Conservation (phyloP, 2,797 vertebrate species). For the Otolemur crassicaudatus region DNA sequence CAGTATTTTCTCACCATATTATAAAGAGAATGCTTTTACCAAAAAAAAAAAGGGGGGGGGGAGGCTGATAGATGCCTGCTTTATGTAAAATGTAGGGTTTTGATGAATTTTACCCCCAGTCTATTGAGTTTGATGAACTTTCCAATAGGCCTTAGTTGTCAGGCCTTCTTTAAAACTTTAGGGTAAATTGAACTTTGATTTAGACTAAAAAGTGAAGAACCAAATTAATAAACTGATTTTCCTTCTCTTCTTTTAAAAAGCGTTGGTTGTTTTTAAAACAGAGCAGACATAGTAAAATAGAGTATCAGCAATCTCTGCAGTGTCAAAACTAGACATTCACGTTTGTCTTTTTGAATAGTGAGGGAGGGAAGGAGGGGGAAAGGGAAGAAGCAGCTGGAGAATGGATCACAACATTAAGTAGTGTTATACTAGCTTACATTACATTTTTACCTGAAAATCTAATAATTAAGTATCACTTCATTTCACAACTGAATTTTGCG, state of each 20-base stretch:
- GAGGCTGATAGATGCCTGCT: background rate
- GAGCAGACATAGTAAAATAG: background rate
- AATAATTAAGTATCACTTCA: background rate
- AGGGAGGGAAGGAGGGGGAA: too few relatives aligned
- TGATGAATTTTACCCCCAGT: background rate
- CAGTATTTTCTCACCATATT: background rate
- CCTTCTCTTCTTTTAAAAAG: background rate
- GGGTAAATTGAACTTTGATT: background rate
- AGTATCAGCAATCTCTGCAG: background rate
- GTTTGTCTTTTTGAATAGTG: background rate
- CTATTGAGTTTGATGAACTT: background rate
- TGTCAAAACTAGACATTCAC: background rate
- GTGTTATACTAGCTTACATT: background rate
- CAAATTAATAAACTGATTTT: background rate
- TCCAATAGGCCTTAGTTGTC: background rate
- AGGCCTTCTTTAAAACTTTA: conserved; percentile 2
- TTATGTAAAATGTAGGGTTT: background rate
- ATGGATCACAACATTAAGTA: background rate
- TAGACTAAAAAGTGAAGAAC: conserved; percentile 37
- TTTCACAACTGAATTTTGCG: background rate
- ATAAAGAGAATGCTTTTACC: background rate
- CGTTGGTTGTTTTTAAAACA: conserved; percentile 5
- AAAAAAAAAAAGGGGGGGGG: background rate
- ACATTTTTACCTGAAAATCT: background rate
- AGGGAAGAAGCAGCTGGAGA: background rate